Percentiles rank a stretch among this genome's conserved stretches.
These are phyloP conservation scores for Alces alces DNA, from an alignment of 2,113 vertebrate genomes.

Conservation along the genomic window DNA sequence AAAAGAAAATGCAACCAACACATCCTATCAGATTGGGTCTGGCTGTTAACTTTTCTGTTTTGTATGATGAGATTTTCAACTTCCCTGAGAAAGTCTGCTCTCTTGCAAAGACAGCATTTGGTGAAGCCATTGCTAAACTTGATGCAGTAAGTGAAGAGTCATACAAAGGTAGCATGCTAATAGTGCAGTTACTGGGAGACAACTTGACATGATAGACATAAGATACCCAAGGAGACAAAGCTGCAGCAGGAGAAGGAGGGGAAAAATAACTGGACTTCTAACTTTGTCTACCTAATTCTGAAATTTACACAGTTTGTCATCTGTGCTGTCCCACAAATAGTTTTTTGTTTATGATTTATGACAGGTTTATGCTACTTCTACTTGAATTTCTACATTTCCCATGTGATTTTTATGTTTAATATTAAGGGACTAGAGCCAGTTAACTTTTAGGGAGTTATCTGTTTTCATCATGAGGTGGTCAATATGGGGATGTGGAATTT, in stretches of 20 bases:
- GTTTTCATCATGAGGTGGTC: not conserved
- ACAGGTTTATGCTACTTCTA: not conserved
- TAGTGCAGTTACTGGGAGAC: conserved; percentile 99
- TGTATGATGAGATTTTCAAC: conserved; percentile 95
- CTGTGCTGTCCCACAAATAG: not conserved
- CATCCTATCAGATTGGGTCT: conserved; percentile 62
- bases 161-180: conserved; percentile 99
- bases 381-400: not conserved
- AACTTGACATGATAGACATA: conserved; percentile 93
- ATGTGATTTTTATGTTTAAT: not conserved
- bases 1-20: not conserved
- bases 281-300: conserved; percentile 86
- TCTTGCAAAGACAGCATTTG: conserved; percentile 95
- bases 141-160: conserved; percentile 96
- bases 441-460: not conserved
- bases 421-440: not conserved
- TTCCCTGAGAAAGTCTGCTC: conserved; percentile 90
- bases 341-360: not conserved
- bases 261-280: conserved; percentile 66
- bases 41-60: conserved; percentile 97
- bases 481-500: not conserved
- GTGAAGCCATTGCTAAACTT: conserved; percentile 95
- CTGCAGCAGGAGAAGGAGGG: conserved; percentile 87
- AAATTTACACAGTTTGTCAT: conserved; percentile 32
- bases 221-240: conserved; percentile 87